Conservation (phyloP, 2,888 invertebrate genomes). For the Philonicus albiceps region DNA sequence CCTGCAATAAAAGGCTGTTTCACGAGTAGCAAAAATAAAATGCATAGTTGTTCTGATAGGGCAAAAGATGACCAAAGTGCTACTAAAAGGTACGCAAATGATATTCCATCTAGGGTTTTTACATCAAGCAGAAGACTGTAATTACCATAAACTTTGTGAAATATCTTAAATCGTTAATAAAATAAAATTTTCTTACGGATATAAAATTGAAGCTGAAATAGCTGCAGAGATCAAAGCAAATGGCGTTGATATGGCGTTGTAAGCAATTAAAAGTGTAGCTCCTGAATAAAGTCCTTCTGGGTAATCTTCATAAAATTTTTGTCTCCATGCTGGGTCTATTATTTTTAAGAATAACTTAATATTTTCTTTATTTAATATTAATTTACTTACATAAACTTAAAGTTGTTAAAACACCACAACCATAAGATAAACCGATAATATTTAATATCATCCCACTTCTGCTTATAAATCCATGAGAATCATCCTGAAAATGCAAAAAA, state of each 20-base stretch:
- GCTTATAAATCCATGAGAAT: conserved; percentile 61
- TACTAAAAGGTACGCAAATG: conserved; percentile 73
- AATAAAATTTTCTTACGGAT: conserved; percentile 68
- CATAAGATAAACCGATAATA: conserved; percentile 60
- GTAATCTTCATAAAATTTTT: conserved; percentile 90
- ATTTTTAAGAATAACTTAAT: conserved; percentile 68
- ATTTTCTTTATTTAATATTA: neutral
- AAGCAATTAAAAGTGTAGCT: conserved; percentile 81
- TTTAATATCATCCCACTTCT: conserved; percentile 62
- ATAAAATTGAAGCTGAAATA: conserved; percentile 76
- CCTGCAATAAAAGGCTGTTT: conserved; percentile 81
- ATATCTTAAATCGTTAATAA: no score
- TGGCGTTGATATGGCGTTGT: conserved; percentile 82
- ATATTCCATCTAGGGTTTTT: conserved; percentile 57
- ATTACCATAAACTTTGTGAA: neutral
- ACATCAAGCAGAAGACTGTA: conserved; percentile 58
- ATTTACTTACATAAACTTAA: conserved; percentile 55
- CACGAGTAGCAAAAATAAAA: conserved; percentile 81
- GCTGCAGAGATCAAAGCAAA: conserved; percentile 80
- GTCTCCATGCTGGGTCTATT: conserved; percentile 84
- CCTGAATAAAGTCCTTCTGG: conserved; percentile 90
- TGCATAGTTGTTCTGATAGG: conserved; percentile 84
- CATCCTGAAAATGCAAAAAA: conserved; percentile 54
- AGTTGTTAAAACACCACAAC: conserved; percentile 61
- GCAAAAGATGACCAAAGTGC: conserved; percentile 86